Evolutionary conservation across 2,113 vertebrate species (phyloP).

Genomic region (Sander vitreus): DNA sequence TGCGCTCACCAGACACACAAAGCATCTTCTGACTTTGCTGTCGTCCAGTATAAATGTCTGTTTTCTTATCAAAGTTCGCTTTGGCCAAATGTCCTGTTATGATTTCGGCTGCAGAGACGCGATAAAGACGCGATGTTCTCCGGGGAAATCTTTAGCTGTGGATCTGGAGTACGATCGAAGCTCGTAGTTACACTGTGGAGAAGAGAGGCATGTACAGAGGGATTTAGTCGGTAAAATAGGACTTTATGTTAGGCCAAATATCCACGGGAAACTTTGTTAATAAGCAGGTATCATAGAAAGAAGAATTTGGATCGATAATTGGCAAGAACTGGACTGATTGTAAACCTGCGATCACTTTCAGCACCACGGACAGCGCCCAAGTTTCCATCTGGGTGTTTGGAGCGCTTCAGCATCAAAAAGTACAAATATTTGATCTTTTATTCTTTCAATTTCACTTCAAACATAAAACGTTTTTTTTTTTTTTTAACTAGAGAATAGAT

Average conservation of each 20-base stretch:
- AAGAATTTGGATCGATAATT: neutral
- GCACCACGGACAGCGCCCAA: conserved; percentile 75
- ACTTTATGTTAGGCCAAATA: neutral
- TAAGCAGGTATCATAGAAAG: neutral
- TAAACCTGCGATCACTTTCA: conserved; percentile 41
- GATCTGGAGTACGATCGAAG: neutral
- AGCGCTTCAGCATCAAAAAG: neutral
- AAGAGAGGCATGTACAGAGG: neutral
- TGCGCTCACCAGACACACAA: conserved; percentile 16
- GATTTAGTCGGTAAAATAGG: neutral
- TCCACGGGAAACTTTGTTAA: conserved; percentile 8
- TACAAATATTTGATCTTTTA: neutral
- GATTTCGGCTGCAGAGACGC: conserved; percentile 9
- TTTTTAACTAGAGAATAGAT: neutral
- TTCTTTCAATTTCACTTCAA: neutral
- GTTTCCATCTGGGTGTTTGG: neutral
- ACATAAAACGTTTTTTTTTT: neutral
- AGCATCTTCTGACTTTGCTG: conserved; percentile 46
- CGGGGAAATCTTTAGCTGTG: conserved; percentile 5
- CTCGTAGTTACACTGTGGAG: conserved; percentile 37
- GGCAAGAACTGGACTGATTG: neutral
- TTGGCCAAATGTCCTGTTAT: neutral
- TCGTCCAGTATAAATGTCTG: neutral
- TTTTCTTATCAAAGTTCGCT: neutral
- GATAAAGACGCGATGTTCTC: conserved; percentile 18